Evolutionary conservation across 2,113 vertebrate species (phyloP).

Genomic region (Semicossyphus pulcher): DNA sequence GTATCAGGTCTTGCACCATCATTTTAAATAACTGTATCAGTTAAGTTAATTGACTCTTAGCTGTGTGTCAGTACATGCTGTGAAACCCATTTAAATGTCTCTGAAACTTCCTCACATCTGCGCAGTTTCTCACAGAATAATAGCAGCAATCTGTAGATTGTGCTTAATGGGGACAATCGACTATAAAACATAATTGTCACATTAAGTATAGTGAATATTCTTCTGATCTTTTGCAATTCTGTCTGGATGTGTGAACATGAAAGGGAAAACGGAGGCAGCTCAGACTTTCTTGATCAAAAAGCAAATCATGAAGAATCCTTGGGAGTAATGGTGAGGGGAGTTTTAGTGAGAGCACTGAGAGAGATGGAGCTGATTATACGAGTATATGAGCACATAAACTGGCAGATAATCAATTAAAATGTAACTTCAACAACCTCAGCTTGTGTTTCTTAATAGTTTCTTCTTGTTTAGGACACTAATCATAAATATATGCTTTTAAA

Average conservation of each 20-base stretch:
- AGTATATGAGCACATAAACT: background rate
- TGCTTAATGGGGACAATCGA: slow-evolving; percentile 8
- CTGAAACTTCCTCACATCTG: slow-evolving; percentile 3
- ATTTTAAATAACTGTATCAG: slow-evolving; percentile 29
- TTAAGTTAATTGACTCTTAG: slow-evolving; percentile 29
- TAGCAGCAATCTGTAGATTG: slow-evolving; percentile 24
- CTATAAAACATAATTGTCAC: slow-evolving; percentile 21
- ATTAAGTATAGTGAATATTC: background rate
- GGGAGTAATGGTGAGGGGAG: background rate
- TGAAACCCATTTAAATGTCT: slow-evolving; percentile 21
- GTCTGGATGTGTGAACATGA: slow-evolving; percentile 2
- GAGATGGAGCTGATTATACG: background rate
- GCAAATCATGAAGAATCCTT: background rate
- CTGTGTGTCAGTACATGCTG: slow-evolving; percentile 8
- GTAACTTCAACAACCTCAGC: background rate
- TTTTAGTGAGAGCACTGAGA: background rate
- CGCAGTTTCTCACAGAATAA: slow-evolving; percentile 11
- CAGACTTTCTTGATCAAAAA: slow-evolving; percentile 6
- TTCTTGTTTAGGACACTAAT: background rate
- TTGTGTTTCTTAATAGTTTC: background rate
- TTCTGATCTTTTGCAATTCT: slow-evolving; percentile 27
- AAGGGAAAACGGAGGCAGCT: background rate
- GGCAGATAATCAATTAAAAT: slow-evolving; percentile 10
- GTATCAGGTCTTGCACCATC: slow-evolving; percentile 12
- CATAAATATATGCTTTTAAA: background rate